Evolutionary conservation across 2,797 vertebrate species (phyloP), one percentile per base, ranked within the genome.

Genomic region (Percopsis omiscomaycus): DNA sequence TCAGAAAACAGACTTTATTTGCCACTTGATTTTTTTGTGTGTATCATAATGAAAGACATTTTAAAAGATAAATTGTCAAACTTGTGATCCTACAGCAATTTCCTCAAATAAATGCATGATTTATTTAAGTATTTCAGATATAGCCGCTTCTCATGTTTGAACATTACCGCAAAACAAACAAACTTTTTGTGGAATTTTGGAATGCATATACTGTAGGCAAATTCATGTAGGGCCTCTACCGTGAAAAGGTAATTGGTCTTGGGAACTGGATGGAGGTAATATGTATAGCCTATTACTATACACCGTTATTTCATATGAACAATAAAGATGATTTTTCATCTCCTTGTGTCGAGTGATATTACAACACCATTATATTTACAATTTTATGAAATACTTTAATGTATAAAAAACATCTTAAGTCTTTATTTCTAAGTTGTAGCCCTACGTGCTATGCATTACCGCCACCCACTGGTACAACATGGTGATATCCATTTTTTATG

Each of bases 291-390:
- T 86, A 52, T 88, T 89, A 22, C 62, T 88, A 89, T 89, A 86
- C 84, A 89, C 84, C 81, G 81, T 89, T 88, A 80, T 92, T 93
- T 93, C 88, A 89, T 92, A 92, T 90, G 75, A 80, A 90, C 86
- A 93, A 92, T 93, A 93, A 92, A 92, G 79, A 83, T 92, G 87
- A 90, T 80, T 63, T 93, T 90, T 91, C 77, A 84, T 86, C 85
- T 64, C 75, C 73, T 10, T 3, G 32, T 55, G 71, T 77, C 53
- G 3, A 48, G 14, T 14, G 4, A 37, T 37, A 37, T 37, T 12
- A 48, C 3, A 48, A 48, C 46, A 14, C 12, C 14, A n/a, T 48
- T 48, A 48, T 37, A 32, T 4, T 47, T 47, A 47, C 46, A 47
- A 47, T 5, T 47, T 47, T 3, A 47, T 47, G 45, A 10, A 10